Evolutionary conservation across 2,113 vertebrate genomes (phyloP).

Genomic region (Tauraco erythrolophus): DNA sequence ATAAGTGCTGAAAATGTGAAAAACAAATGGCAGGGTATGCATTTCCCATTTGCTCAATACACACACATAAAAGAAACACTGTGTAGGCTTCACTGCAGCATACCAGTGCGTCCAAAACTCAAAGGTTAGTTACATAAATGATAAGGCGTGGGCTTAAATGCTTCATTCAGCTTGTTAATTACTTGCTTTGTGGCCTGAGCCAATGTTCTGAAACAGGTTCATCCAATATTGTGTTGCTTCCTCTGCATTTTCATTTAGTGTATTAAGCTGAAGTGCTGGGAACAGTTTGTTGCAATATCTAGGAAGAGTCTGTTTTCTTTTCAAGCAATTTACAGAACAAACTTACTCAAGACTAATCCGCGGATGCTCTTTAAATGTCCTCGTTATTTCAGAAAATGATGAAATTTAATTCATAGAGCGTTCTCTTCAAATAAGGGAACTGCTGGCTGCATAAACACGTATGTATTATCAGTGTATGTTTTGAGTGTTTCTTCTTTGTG

Average conservation of each 20-base stretch:
- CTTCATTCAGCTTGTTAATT: conserved; percentile 59
- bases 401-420: not conserved
- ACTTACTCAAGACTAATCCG: conserved; percentile 37
- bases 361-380: conserved; percentile 52
- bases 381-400: conserved; percentile 19
- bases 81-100: conserved; percentile 64
- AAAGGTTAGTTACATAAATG: conserved; percentile 71
- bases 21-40: conserved; percentile 63
- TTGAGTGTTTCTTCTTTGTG: not conserved
- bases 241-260: conserved; percentile 18
- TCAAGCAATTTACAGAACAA: conserved; percentile 13
- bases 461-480: not conserved
- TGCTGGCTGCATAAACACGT: not conserved
- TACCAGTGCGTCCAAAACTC: conserved; percentile 62
- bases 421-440: not conserved
- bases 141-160: conserved; percentile 53
- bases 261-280: not conserved
- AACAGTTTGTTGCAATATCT: conserved; percentile 27
- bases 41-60: conserved; percentile 67
- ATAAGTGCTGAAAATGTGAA: conserved; percentile 60
- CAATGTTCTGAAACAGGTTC: conserved; percentile 54
- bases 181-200: conserved; percentile 35
- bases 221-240: conserved; percentile 39
- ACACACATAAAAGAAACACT: conserved; percentile 70
- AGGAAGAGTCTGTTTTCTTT: conserved; percentile 21